These are phyloP conservation scores for Enteromius mattozi DNA, from an alignment of 2,797 vertebrate species.

Conservation along the genomic window DNA sequence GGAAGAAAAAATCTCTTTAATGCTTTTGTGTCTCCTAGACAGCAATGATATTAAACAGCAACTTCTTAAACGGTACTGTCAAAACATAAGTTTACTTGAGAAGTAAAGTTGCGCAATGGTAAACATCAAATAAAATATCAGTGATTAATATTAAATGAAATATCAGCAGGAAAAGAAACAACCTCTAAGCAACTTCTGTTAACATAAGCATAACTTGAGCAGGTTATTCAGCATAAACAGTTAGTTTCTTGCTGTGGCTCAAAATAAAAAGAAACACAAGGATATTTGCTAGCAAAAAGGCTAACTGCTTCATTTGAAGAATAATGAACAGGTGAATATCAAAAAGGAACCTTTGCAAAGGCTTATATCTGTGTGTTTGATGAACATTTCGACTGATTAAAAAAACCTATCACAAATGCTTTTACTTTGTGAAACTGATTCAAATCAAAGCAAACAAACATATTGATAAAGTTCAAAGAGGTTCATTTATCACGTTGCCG, in stretches of 20 bases:
- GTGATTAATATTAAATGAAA: neutral
- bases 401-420: neutral
- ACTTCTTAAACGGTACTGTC: neutral
- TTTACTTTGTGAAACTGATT: slow-evolving; percentile 13
- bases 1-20: neutral
- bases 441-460: slow-evolving; percentile 4
- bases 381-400: slow-evolving; percentile 5
- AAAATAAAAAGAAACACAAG: neutral
- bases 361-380: slow-evolving; percentile 36
- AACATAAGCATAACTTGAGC: neutral
- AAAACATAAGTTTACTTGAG: neutral
- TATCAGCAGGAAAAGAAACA: neutral
- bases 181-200: neutral
- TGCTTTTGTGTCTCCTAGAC: neutral
- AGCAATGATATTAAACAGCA: neutral
- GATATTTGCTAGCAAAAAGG: neutral
- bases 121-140: neutral
- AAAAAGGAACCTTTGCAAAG: slow-evolving; percentile 37
- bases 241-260: neutral
- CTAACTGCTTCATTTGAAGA: slow-evolving; percentile 6
- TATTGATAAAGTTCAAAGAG: slow-evolving; percentile 29
- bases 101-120: neutral
- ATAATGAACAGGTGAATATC: slow-evolving; percentile 46
- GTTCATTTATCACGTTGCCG: slow-evolving; percentile 12
- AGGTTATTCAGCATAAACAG: neutral